Conservation (phyloP, 2,888 invertebrate species). For the Epiblema foenella region DNA sequence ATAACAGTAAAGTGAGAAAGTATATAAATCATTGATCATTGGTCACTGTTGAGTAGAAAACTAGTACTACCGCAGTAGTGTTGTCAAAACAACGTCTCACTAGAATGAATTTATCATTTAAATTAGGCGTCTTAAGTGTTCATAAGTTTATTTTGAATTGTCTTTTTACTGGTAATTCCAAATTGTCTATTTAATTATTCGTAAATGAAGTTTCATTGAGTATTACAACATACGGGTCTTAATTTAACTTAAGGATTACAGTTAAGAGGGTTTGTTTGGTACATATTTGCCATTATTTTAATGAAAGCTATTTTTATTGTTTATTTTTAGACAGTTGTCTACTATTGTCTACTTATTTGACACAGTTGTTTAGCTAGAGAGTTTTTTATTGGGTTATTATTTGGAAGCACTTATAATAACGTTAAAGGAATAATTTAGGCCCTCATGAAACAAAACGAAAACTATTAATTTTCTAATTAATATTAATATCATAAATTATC, state of each 20-base stretch:
- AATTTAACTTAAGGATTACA: conserved; percentile 54
- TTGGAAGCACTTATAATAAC: conserved; percentile 1
- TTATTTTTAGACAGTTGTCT: conserved; percentile 63
- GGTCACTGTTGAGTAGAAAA: not conserved
- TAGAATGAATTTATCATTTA: not conserved
- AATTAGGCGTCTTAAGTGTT: conserved; percentile 12
- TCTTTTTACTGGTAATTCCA: conserved; percentile 14
- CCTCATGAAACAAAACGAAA: too few species aligned
- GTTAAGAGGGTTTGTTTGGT: conserved; percentile 29
- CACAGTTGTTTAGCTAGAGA: not conserved
- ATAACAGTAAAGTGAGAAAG: not conserved
- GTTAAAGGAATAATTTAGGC: not conserved
- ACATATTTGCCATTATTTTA: not conserved
- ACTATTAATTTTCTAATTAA: too few species aligned
- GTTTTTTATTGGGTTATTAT: not conserved
- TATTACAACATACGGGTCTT: conserved; percentile 66
- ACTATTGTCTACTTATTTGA: conserved; percentile 41
- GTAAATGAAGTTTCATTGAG: conserved; percentile 46
- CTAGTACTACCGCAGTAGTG: not conserved
- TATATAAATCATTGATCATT: not conserved
- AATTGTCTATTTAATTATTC: not conserved
- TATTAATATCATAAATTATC: too few species aligned
- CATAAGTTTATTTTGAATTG: conserved; percentile 15
- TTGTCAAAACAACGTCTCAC: not conserved
- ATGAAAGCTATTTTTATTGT: conserved; percentile 55